Evolutionary conservation across 1,140 invertebrate genomes (phyloP), one percentile per base, ranked within the genome.

Genomic region (Drosophila miranda): DNA sequence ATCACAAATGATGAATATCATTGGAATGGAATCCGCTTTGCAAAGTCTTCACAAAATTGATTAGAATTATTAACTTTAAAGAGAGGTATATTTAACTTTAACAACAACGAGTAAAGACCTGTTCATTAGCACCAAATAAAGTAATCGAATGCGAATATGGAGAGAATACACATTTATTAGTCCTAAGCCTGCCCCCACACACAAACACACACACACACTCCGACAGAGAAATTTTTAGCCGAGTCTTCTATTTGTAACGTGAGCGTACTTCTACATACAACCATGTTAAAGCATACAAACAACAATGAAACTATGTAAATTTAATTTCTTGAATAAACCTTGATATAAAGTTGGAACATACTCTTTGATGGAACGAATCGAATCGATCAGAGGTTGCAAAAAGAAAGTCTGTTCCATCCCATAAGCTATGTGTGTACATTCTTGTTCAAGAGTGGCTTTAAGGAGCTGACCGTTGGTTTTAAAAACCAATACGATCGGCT

Each of bases 21-120:
- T 34, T 52, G 43, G 56, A 28, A 46, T 52, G 54, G 48, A 53
- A 64, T 30, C 19, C 30, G 28, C 71, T 71, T 78, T 79, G 82
- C 82, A 86, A 86, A 86, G 54, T 86, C 82, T 86, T 87, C 82
- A 78, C 82, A 78, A 86, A 87, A 78, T 75, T 72, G 56, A 78
- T 71, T 51, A 67, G 56, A 64, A 71, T 75, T 70, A 71, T 66
- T 72, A 68, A 71, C 26, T n/a, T n/a, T n/a, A n/a, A n/a, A n/a
- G n/a, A n/a, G n/a, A n/a, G n/a, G n/a, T n/a, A n/a, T n/a, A n/a
- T n/a, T n/a, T n/a, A n/a, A n/a, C n/a, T 16, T 13, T 9, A 52
- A 58, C 48, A 61, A 45, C 68, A 62, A 60, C 34, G 69, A 51
- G 63, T 56, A 58, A 49, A 66, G 69, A 84, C 72, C 75, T 80